Conservation (phyloP, 2,888 invertebrate genomes). For the Pandemis heparana region DNA sequence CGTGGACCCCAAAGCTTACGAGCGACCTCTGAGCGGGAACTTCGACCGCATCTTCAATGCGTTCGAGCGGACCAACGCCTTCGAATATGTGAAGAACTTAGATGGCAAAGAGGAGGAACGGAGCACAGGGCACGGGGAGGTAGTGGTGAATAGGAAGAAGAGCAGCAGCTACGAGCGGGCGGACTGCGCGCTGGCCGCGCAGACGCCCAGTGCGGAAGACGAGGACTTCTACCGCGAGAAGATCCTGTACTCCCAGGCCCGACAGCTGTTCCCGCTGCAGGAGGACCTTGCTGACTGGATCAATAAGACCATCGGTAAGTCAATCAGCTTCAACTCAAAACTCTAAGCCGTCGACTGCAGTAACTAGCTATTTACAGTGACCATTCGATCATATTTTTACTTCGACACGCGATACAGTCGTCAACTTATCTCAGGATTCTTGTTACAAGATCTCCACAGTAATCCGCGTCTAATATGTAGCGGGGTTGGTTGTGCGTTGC, state of each 20-base stretch:
- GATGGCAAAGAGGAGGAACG: slow-evolving; percentile 59
- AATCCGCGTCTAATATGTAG: no score
- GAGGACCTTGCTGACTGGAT: slow-evolving; percentile 96
- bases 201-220: slow-evolving; percentile 83
- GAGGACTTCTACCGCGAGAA: slow-evolving; percentile 90
- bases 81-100: slow-evolving; percentile 68
- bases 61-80: slow-evolving; percentile 82
- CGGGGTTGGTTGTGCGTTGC: background rate
- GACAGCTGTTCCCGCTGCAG: slow-evolving; percentile 92
- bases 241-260: slow-evolving; percentile 90
- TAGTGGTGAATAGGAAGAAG: slow-evolving; percentile 78
- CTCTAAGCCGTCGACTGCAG: background rate
- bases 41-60: slow-evolving; percentile 83
- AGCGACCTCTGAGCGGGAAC: slow-evolving; percentile 78
- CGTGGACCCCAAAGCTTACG: slow-evolving; percentile 68
- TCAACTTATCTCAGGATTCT: no score
- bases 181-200: slow-evolving; percentile 82
- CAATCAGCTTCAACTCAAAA: background rate
- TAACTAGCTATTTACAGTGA: no score
- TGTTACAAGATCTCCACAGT: no score
- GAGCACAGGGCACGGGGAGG: slow-evolving; percentile 71
- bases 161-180: slow-evolving; percentile 80
- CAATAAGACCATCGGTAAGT: slow-evolving; percentile 93
- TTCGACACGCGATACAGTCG: no score
- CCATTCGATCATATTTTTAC: no score